A percentile compares a stretch with the other conserved stretches of the same genome.
Evolutionary conservation across 2,113 vertebrate species (phyloP).

Genomic region (Callospermophilus lateralis): DNA sequence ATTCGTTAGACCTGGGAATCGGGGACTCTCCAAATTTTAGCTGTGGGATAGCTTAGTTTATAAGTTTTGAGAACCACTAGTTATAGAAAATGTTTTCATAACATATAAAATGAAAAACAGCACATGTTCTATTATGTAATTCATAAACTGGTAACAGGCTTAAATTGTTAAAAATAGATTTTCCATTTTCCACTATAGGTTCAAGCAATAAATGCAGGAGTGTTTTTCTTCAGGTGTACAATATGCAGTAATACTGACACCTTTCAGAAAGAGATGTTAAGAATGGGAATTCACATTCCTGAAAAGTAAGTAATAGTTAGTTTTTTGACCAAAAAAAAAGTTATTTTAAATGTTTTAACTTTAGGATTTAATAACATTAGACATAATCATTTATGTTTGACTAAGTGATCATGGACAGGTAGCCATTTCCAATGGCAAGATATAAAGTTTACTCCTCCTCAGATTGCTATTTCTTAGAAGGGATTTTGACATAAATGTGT

Average conservation of each 20-base stretch:
- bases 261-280: slow-evolving; percentile 97
- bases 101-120: slow-evolving; percentile 52
- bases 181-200: slow-evolving; percentile 87
- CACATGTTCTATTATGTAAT: slow-evolving; percentile 7
- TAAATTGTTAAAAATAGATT: slow-evolving; percentile 65
- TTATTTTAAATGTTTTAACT: slow-evolving; percentile 62
- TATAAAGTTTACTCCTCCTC: neutral
- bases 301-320: slow-evolving; percentile 92
- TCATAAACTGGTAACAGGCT: slow-evolving; percentile 50
- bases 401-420: slow-evolving; percentile 30
- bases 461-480: neutral
- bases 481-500: neutral
- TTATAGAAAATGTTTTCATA: slow-evolving; percentile 45
- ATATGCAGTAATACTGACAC: slow-evolving; percentile 96
- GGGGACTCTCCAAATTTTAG: slow-evolving; percentile 8
- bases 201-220: slow-evolving; percentile 96
- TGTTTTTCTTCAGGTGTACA: slow-evolving; percentile 98
- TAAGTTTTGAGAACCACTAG: neutral
- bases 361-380: slow-evolving; percentile 23
- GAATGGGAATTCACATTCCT: slow-evolving; percentile 97
- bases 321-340: slow-evolving; percentile 28
- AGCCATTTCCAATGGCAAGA: slow-evolving; percentile 26
- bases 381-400: slow-evolving; percentile 15
- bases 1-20: neutral
- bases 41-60: neutral